phyloP scores from a whole-genome alignment of 2,113 vertebrate species.

The Nothoprocta perdicaria region DNA sequence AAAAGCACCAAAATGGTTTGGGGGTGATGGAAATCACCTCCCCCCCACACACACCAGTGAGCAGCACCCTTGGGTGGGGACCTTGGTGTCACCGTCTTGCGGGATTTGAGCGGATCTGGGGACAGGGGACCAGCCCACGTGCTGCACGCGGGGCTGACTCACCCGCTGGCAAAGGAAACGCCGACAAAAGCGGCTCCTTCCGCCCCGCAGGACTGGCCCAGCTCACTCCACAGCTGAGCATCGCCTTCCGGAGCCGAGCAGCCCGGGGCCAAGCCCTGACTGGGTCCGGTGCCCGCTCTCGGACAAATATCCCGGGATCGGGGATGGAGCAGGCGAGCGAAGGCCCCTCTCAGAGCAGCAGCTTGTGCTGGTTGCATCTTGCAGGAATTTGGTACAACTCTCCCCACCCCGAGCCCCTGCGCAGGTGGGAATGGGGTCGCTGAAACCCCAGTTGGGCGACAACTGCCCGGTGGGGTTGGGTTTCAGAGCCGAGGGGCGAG shows the following conservation, averaged over 20 bases:
- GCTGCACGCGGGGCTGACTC: not conserved
- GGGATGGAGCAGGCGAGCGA: not conserved
- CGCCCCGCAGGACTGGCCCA: accelerated
- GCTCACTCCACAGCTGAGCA: accelerated
- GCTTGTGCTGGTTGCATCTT: accelerated
- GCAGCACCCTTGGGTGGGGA: too few species aligned
- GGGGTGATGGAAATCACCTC: not conserved
- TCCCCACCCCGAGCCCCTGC: accelerated
- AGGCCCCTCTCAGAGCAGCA: not conserved
- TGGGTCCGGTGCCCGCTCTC: accelerated
- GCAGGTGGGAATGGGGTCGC: not conserved
- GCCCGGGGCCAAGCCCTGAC: accelerated
- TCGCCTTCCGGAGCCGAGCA: accelerated
- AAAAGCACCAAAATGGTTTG: accelerated
- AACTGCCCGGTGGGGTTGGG: not conserved
- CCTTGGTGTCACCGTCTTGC: too few species aligned
- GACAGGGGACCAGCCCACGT: not conserved
- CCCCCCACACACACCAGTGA: too few species aligned
- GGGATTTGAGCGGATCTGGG: not conserved
- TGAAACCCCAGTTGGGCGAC: not conserved
- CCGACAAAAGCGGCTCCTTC: not conserved
- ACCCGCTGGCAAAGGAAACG: not conserved
- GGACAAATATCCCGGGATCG: too few species aligned
- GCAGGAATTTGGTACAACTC: not conserved
- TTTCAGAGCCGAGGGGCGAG: not conserved